These are phyloP conservation scores for Paragorgia papillata DNA, from an alignment of 92 coral and sea anemone genomes.

Conservation along the genomic window DNA sequence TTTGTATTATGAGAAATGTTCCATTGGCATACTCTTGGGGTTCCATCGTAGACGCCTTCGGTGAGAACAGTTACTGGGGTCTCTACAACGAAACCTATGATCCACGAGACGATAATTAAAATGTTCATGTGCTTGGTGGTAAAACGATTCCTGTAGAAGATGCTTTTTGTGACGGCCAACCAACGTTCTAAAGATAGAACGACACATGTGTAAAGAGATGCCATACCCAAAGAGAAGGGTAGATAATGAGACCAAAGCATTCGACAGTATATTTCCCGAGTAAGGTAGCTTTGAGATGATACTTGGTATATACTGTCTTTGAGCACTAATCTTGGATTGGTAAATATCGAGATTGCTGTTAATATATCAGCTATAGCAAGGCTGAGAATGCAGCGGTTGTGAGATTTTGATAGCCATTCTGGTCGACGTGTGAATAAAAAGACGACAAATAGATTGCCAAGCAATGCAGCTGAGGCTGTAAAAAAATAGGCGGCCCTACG, in stretches of 20 bases:
- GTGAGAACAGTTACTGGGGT: neutral
- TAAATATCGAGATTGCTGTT: neutral
- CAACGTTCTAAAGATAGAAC: conserved; percentile 19
- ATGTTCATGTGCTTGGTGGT: conserved; percentile 9
- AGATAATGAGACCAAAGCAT: neutral
- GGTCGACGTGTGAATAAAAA: neutral
- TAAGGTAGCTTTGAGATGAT: neutral
- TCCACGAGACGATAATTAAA: conserved; percentile 17
- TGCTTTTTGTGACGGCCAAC: conserved; percentile 12
- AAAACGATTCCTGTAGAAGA: conserved; percentile 6
- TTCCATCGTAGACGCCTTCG: neutral
- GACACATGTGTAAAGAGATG: conserved; percentile 19
- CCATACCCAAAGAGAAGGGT: neutral
- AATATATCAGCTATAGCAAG: neutral
- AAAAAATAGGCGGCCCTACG: too few species aligned
- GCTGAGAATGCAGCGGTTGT: conserved; percentile 3
- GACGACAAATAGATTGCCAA: neutral
- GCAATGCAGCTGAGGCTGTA: neutral
- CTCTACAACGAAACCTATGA: neutral
- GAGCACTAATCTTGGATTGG: neutral
- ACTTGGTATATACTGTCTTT: neutral
- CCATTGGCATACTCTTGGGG: neutral
- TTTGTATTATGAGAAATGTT: too few species aligned
- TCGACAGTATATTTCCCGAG: conserved; percentile 18
- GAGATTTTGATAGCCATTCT: neutral